A percentile compares a stretch with the other conserved stretches of the same genome.
Evolutionary conservation across 2,797 vertebrate genomes (phyloP).

Genomic region (Fratercula arctica): DNA sequence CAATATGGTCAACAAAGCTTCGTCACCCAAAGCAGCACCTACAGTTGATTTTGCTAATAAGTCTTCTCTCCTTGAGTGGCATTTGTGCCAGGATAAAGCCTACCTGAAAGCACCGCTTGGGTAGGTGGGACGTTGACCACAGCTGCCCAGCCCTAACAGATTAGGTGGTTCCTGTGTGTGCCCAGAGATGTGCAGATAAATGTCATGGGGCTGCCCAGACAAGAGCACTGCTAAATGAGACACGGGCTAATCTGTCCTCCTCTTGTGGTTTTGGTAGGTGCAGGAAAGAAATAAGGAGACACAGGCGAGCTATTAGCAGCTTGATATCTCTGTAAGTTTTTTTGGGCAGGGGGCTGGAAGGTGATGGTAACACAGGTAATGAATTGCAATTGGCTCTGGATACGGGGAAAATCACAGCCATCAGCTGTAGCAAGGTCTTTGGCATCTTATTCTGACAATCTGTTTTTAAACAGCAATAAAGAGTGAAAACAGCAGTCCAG

Average conservation of each 20-base stretch:
- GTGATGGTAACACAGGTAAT: no score
- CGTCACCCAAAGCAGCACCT: background rate
- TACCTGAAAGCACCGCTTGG: background rate
- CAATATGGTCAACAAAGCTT: background rate
- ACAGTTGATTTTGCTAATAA: background rate
- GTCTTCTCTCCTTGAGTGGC: background rate
- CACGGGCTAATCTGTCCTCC: background rate
- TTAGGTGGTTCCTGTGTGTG: background rate
- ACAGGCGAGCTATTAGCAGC: background rate
- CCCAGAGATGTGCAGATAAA: background rate
- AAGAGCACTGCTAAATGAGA: background rate
- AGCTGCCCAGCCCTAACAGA: background rate
- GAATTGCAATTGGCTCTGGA: background rate
- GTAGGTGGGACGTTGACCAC: background rate
- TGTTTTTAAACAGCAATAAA: background rate
- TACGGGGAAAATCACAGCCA: background rate
- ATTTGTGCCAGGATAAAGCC: background rate
- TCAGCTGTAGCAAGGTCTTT: background rate
- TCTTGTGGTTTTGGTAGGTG: background rate
- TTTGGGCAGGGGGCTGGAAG: background rate
- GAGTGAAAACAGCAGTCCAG: background rate
- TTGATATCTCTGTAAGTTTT: background rate
- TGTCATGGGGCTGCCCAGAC: rapidly evolving
- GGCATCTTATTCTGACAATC: background rate
- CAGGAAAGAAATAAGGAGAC: background rate